Percentiles rank a stretch among this genome's conserved stretches.
phyloP scores from a whole-genome alignment of 2,888 invertebrate species.

The Volucella inflata region DNA sequence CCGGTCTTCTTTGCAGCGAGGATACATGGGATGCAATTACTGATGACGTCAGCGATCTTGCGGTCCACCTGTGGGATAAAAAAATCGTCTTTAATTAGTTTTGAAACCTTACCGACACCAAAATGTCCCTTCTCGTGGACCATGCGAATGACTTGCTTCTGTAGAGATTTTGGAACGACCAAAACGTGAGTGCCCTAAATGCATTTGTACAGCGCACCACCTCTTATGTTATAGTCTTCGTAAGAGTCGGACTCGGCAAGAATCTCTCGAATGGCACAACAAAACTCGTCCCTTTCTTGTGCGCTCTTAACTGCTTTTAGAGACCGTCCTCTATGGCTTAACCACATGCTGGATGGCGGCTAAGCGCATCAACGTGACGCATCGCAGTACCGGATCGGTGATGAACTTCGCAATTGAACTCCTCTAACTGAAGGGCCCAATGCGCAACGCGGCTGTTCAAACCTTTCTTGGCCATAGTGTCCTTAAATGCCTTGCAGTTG shows the following conservation, averaged over 20 bases:
- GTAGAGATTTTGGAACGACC: conserved; percentile 52
- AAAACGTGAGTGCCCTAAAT: conserved; percentile 52
- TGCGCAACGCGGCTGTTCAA: conserved; percentile 77
- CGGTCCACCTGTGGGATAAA: conserved; percentile 44
- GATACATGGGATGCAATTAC: conserved; percentile 63
- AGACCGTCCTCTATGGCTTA: conserved; percentile 20
- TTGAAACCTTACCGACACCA: conserved; percentile 39
- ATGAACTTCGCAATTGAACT: too few relatives aligned
- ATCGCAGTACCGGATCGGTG: conserved; percentile 64
- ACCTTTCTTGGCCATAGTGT: conserved; percentile 57
- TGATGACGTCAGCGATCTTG: conserved; percentile 32
- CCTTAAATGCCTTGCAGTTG: conserved; percentile 74
- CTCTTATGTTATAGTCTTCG: conserved; percentile 47
- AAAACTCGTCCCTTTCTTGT: conserved; percentile 31
- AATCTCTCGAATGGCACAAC: conserved; percentile 48
- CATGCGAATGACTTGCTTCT: conserved; percentile 42
- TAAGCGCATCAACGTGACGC: conserved; percentile 78
- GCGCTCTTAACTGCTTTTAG: conserved; percentile 33
- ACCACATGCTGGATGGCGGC: conserved; percentile 54
- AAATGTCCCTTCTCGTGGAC: conserved; percentile 49
- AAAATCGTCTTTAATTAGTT: conserved; percentile 41
- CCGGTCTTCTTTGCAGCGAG: conserved; percentile 74
- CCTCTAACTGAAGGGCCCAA: conserved; percentile 77
- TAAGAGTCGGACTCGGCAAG: conserved; percentile 36
- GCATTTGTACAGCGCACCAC: conserved; percentile 52